Evolutionary conservation across 2,888 invertebrate species (phyloP), one percentile per base, ranked within the genome.

Genomic region (Eremobia ochroleuca): DNA sequence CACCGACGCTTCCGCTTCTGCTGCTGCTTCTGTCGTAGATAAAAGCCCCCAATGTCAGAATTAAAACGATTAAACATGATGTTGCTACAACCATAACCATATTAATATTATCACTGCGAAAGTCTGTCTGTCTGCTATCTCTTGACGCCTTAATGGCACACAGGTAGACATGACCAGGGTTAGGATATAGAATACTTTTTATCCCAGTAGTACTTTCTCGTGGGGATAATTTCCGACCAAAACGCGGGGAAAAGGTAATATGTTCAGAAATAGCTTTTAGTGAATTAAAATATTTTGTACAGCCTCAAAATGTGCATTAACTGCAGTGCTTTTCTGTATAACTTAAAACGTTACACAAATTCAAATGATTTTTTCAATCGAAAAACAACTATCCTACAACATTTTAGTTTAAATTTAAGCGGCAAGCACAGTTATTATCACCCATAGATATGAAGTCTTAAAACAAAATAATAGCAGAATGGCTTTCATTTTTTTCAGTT

Each of bases 1-100:
- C 1, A 93, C 85, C n/a, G 91, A 88, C 25, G 79, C 66, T 59
- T 76, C 80, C 46, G 90, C 90, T 73, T 91, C 91, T 11, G 91
- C 91, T 81, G 88, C 81, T 71, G 86, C 76, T 67, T 77, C 78
- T 68, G 52, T 8, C 6, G 58, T 55, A 37, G 15, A 49, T 49
- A 73, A 61, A 61, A 31, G 4, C 2, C 8, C 15, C 15, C 40
- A 37, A 73, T 55, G 40, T 43, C 9, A 34, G 21, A 21, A 52
- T 73, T 9, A 18, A 73, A 73, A 52, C 18, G 3, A 25, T 52
- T 6, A 71, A 9, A 49, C 25, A 43, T n/a, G 18, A 62, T 43
- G 15, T 59, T 68, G 34, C 9, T 28, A 5, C 21, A 21, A 68
- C 31, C 34, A 3, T 34, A 61, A 43, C 2, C 15, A 46, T 46